Percentiles rank a stretch among this genome's conserved stretches.
Conservation (phyloP, 2,113 vertebrate species). For the Calidris pygmaea region DNA sequence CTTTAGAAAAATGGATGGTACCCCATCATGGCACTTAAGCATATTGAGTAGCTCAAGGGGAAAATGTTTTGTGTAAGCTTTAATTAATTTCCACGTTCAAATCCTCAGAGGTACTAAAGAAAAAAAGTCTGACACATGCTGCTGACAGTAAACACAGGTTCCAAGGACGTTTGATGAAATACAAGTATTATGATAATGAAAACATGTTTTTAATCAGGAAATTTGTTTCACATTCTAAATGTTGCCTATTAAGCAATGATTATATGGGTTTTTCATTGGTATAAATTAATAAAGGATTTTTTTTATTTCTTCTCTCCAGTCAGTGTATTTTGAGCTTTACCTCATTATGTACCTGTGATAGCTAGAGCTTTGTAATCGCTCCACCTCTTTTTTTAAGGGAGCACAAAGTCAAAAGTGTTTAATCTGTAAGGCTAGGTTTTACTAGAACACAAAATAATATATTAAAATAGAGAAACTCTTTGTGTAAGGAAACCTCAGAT, state of each 20-base stretch:
- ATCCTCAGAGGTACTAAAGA: constrained; percentile 42
- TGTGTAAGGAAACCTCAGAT: background rate
- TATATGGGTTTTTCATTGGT: background rate
- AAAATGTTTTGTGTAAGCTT: constrained; percentile 47
- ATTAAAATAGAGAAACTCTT: background rate
- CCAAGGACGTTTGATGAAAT: constrained; percentile 47
- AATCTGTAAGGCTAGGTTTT: background rate
- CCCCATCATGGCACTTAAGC: constrained; percentile 15
- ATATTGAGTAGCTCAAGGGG: constrained; percentile 61
- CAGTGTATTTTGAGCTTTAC: background rate
- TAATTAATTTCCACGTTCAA: constrained; percentile 69
- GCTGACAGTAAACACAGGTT: background rate
- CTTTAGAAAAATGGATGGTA: constrained; percentile 45
- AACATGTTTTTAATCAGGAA: constrained; percentile 9
- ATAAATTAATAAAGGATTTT: background rate
- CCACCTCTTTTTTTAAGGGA: background rate
- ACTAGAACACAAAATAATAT: background rate
- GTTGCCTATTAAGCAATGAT: background rate
- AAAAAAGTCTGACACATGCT: background rate
- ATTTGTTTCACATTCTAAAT: background rate
- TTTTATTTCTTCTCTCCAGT: background rate
- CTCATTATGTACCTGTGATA: background rate
- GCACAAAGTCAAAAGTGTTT: background rate
- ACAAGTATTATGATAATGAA: background rate
- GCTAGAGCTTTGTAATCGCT: background rate